Evolutionary conservation across 2,797 vertebrate genomes (phyloP), one percentile per base, ranked within the genome.

Genomic region (Mus spretus): DNA sequence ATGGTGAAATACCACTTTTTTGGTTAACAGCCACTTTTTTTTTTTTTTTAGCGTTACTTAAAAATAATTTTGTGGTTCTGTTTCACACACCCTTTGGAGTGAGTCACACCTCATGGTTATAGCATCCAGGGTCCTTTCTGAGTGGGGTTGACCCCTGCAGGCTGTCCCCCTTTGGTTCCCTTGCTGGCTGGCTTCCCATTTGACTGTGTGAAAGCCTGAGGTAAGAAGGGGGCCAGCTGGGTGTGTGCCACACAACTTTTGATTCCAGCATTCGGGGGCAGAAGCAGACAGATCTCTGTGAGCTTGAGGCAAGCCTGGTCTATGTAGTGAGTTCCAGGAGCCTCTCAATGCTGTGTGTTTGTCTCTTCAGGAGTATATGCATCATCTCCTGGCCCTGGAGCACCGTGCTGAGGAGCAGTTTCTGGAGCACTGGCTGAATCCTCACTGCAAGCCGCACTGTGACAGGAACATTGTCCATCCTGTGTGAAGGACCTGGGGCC

Each of bases 371-470:
- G 99, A 99, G 89, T 99, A 99, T 96, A 97, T 99, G 99, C 98
- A 99, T 91, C 98, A 99, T 96, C 98, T 99, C 97, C 99, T 99
- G 97, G 98, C 55, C 94, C 98, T 99, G 98, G 99, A 99, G 95
- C 99, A 99, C 97, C 98, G 99, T 63, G 98, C 99, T 12, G 99
- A 99, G 97, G 99, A 99, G 97, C 99, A 99, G 91, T 99, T 99
- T 98, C 91, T 99, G 98, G 99, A 99, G 95, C 97, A 99, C 97
- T 99, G 99, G 99, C 72, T 99, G 97, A 99, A 99, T 97, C 99
- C 99, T 2, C 99, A 99, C 95, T 99, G 99, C 96, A 97, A 98
- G 94, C 99, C 99, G 1, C 99, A 99, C 97, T 99, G 99, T 47
- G 98, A 99, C 98, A 98, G 99, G 97, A 99, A 99, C 97, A 98